These are phyloP conservation scores for Arrhopalites spinosus DNA, from an alignment of 2,888 invertebrate genomes.

Conservation along the genomic window DNA sequence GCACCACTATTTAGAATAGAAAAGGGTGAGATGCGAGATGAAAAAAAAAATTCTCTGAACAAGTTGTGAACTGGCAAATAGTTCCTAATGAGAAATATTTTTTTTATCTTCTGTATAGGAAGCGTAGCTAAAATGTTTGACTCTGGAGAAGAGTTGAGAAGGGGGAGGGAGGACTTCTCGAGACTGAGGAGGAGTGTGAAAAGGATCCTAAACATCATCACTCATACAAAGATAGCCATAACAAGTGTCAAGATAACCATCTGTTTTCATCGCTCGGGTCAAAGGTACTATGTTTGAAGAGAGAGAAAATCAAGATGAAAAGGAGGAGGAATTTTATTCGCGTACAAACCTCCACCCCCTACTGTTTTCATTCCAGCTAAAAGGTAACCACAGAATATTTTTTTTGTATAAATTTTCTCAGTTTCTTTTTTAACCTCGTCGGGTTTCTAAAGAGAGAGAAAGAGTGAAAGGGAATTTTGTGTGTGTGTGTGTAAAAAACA, in stretches of 20 bases:
- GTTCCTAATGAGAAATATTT: no score
- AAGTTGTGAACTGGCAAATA: no score
- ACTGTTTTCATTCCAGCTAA: conserved; percentile 32
- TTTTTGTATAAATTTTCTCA: no score
- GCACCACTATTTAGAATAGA: not conserved
- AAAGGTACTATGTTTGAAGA: conserved; percentile 24
- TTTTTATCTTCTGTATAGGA: no score
- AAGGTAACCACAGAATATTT: not conserved
- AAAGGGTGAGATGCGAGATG: not conserved
- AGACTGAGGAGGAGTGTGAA: conserved; percentile 49
- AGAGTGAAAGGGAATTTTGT: no score
- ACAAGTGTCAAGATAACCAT: conserved; percentile 30
- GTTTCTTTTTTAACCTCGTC: no score
- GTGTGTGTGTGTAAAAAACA: no score
- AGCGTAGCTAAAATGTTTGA: no score
- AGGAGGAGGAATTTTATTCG: conserved; percentile 40
- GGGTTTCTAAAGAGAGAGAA: no score
- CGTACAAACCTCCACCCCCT: conserved; percentile 43
- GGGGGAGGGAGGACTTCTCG: not conserved
- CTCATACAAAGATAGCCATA: conserved; percentile 41
- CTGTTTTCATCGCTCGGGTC: conserved; percentile 41
- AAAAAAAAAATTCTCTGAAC: no score
- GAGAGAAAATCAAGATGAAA: not conserved
- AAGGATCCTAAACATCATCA: conserved; percentile 47
- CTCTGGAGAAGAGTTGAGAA: not conserved